Evolutionary conservation across 2,888 invertebrate species (phyloP).

Genomic region (Mellilla xanthometata): DNA sequence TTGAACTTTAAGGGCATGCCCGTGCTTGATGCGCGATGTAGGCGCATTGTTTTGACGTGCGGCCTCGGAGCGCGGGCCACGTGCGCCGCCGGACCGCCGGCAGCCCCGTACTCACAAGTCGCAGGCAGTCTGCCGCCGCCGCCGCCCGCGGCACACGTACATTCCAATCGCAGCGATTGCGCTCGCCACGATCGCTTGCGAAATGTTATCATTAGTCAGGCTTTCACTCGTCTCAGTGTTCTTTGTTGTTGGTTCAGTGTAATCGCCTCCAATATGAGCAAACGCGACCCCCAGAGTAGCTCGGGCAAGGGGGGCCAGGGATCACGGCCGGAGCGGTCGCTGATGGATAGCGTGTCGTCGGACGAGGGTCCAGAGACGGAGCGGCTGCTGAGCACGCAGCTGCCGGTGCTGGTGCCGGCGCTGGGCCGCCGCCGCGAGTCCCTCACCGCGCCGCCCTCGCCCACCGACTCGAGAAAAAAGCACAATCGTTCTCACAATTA

Average conservation of each 20-base stretch:
- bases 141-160: slow-evolving; percentile 51
- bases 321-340: slow-evolving; percentile 57
- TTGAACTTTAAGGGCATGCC: too few relatives aligned
- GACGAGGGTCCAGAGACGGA: slow-evolving; percentile 74
- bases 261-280: slow-evolving; percentile 57
- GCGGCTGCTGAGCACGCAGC: slow-evolving; percentile 58
- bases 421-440: slow-evolving; percentile 56
- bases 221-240: slow-evolving; percentile 35
- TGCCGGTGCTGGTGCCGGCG: slow-evolving; percentile 54
- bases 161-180: slow-evolving; percentile 32
- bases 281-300: slow-evolving; percentile 55
- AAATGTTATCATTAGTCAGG: slow-evolving; percentile 55
- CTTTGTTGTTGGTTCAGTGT: slow-evolving; percentile 44
- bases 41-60: slow-evolving; percentile 53
- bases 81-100: slow-evolving; percentile 47
- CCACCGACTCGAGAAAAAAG: slow-evolving; percentile 71
- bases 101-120: slow-evolving; percentile 33
- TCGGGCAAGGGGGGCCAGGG: slow-evolving; percentile 50
- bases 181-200: slow-evolving; percentile 40
- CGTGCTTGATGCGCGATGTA: slow-evolving; percentile 38
- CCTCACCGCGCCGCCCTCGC: slow-evolving; percentile 76
- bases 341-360: slow-evolving; percentile 72
- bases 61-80: slow-evolving; percentile 57
- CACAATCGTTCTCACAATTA: slow-evolving; percentile 67
- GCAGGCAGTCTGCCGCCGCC: slow-evolving; percentile 62